phyloP scores from a whole-genome alignment of 2,113 vertebrate species.

The Alethe diademata region DNA sequence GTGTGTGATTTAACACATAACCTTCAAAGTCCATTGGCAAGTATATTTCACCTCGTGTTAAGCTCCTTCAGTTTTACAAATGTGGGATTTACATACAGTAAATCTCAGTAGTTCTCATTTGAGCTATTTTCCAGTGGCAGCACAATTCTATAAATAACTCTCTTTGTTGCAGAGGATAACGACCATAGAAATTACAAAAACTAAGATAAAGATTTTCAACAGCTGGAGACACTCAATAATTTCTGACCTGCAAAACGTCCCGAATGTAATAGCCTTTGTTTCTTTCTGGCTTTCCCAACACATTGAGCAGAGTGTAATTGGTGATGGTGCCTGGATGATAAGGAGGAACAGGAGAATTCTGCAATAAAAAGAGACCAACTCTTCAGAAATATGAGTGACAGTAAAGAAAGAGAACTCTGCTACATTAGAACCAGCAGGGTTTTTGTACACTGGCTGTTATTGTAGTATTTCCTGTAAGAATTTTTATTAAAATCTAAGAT shows the following conservation, averaged over 20 bases:
- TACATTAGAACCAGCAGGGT: neutral
- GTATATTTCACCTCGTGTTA: neutral
- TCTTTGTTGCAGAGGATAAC: neutral
- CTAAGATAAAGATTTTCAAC: neutral
- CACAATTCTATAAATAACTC: neutral
- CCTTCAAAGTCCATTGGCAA: neutral
- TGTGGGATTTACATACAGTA: neutral
- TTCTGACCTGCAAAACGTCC: constrained; percentile 83
- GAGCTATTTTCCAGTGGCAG: neutral
- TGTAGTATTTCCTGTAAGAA: neutral
- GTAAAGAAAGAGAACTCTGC: neutral
- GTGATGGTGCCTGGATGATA: constrained; percentile 82
- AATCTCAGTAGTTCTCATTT: neutral
- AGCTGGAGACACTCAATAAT: neutral
- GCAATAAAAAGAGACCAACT: constrained; percentile 21
- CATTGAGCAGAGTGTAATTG: constrained; percentile 82
- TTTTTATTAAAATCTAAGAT: neutral
- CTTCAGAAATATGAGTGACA: neutral
- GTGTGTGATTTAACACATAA: neutral
- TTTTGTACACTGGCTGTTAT: neutral
- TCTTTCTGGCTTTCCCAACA: constrained; percentile 66
- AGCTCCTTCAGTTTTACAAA: neutral
- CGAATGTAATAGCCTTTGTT: constrained; percentile 75
- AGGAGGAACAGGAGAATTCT: constrained; percentile 69
- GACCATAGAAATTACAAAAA: neutral